Percentiles rank a stretch among this genome's conserved stretches.
Conservation (phyloP, 2,113 vertebrate genomes). For the Buteo buteo region DNA sequence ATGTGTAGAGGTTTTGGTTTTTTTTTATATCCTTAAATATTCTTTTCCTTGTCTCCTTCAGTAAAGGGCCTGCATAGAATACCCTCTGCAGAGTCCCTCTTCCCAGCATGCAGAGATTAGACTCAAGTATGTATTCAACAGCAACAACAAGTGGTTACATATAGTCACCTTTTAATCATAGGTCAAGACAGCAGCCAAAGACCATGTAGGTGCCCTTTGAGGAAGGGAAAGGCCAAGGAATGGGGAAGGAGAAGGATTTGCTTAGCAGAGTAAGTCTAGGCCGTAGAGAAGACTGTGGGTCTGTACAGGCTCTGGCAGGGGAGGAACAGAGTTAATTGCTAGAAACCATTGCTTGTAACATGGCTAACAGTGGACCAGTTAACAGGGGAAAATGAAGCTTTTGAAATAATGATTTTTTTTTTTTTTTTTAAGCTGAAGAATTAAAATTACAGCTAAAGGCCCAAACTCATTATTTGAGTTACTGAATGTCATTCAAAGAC, state of each 20-base stretch:
- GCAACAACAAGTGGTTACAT: not conserved
- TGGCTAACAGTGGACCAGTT: not conserved
- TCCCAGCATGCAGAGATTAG: fast-evolving
- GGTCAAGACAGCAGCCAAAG: not conserved
- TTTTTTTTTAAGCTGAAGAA: not conserved
- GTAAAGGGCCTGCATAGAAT: not conserved
- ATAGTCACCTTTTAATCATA: not conserved
- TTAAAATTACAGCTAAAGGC: not conserved
- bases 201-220: not conserved
- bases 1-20: not conserved
- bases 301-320: not conserved
- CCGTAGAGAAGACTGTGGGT: not conserved
- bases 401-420: not conserved
- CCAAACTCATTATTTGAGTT: not conserved
- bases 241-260: not conserved
- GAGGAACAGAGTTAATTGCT: not conserved
- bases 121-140: not conserved
- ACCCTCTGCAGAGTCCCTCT: not conserved
- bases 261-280: not conserved
- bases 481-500: not conserved
- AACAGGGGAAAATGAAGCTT: not conserved
- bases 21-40: not conserved
- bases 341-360: not conserved
- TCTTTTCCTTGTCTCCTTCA: not conserved
- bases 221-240: not conserved